These are phyloP conservation scores for Clusia tigrina DNA, from an alignment of 2,888 invertebrate species.

Conservation along the genomic window DNA sequence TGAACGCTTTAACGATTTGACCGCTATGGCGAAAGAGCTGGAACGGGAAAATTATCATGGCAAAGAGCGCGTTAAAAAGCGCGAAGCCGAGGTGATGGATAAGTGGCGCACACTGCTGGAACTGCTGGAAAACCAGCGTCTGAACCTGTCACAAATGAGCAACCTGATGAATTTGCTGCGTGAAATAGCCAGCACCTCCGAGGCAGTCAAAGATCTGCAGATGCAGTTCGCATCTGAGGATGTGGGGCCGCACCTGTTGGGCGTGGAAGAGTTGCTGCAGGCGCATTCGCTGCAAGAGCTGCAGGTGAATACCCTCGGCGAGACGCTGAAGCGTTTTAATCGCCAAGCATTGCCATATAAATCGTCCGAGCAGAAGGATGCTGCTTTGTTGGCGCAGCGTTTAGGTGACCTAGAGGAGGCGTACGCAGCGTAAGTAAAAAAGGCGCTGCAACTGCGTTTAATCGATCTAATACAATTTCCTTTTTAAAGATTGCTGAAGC, in stretches of 20 bases:
- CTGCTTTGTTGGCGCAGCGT: slow-evolving; percentile 72
- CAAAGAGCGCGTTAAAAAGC: slow-evolving; percentile 75
- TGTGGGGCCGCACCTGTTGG: slow-evolving; percentile 91
- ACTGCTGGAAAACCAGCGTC: slow-evolving; percentile 83
- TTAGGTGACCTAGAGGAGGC: slow-evolving; percentile 79
- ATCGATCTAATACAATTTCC: not conserved
- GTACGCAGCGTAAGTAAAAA: slow-evolving; percentile 72
- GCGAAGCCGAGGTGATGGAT: slow-evolving; percentile 75
- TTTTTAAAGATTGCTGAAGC: slow-evolving; percentile 47
- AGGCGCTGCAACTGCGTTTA: not conserved
- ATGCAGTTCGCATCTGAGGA: slow-evolving; percentile 77
- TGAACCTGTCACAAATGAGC: slow-evolving; percentile 79
- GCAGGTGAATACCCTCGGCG: slow-evolving; percentile 88
- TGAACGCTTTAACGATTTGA: slow-evolving; percentile 92
- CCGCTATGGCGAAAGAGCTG: slow-evolving; percentile 91
- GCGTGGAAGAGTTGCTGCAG: slow-evolving; percentile 93
- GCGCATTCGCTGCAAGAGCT: slow-evolving; percentile 93
- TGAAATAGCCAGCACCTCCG: slow-evolving; percentile 89
- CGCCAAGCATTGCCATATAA: slow-evolving; percentile 71
- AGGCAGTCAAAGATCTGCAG: slow-evolving; percentile 85
- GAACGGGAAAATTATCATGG: slow-evolving; percentile 92
- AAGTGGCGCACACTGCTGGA: slow-evolving; percentile 88
- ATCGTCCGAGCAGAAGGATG: slow-evolving; percentile 68
- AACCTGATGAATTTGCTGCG: slow-evolving; percentile 87
- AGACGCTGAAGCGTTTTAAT: slow-evolving; percentile 81